Percentiles rank a stretch among this genome's conserved stretches.
Evolutionary conservation across 1,140 invertebrate species (phyloP).

Genomic region (Aethina tumida): DNA sequence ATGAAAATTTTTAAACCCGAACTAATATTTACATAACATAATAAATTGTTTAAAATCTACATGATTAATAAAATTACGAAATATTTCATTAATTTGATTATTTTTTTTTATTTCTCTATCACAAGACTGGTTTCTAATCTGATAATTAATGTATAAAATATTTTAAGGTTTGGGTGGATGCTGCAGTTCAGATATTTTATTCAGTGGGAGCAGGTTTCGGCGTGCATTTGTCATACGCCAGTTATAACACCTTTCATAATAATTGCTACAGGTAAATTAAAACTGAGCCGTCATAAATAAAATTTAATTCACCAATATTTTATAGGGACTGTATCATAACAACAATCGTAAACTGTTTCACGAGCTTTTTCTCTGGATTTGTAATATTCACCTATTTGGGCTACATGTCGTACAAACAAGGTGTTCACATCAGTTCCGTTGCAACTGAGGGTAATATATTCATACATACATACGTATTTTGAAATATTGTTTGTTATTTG

Average conservation of each 20-base stretch:
- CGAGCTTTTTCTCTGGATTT: conserved; percentile 90
- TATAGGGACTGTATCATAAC: conserved; percentile 89
- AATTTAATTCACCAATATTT: conserved; percentile 14
- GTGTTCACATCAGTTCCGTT: conserved; percentile 70
- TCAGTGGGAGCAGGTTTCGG: conserved; percentile 89
- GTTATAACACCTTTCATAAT: conserved; percentile 90
- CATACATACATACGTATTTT: neutral
- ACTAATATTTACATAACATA: no score
- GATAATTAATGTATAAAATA: neutral
- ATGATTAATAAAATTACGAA: no score
- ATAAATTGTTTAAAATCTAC: no score
- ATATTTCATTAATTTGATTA: no score
- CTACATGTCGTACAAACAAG: conserved; percentile 80
- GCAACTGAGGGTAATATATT: conserved; percentile 62
- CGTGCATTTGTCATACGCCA: conserved; percentile 84
- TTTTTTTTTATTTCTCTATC: no score
- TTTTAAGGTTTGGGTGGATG: conserved; percentile 84
- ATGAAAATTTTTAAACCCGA: no score
- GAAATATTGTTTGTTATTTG: neutral
- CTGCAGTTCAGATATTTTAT: conserved; percentile 91
- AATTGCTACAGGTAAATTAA: conserved; percentile 54
- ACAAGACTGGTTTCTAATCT: neutral
- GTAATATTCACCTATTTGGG: conserved; percentile 92
- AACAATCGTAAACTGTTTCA: conserved; percentile 82
- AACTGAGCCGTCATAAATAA: neutral